phyloP scores from a whole-genome alignment of 1,140 invertebrate species.

The Dendrolimus punctatus region DNA sequence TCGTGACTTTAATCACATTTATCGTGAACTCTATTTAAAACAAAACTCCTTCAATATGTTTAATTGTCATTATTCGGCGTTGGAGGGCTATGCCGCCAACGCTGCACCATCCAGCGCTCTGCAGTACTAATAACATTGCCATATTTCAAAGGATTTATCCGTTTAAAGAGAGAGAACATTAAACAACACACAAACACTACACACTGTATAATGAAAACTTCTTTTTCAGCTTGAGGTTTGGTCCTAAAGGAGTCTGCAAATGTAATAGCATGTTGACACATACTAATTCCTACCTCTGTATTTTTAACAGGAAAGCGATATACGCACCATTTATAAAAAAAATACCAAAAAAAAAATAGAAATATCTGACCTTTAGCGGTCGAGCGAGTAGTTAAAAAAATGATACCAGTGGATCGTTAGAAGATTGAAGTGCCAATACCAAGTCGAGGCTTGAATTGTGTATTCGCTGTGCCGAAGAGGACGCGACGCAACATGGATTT shows the following conservation, averaged over 20 bases:
- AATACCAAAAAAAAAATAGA: slow-evolving; percentile 21
- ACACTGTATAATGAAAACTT: slow-evolving; percentile 23
- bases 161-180: not conserved
- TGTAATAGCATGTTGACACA: slow-evolving; percentile 24
- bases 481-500: too few relatives aligned
- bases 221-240: slow-evolving; percentile 41
- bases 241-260: slow-evolving; percentile 14
- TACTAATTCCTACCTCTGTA: slow-evolving; percentile 53
- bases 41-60: too few relatives aligned
- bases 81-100: too few relatives aligned
- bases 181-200: slow-evolving; percentile 11
- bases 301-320: slow-evolving; percentile 59
- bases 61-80: too few relatives aligned
- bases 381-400: slow-evolving; percentile 20
- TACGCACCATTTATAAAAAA: slow-evolving; percentile 38
- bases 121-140: not conserved
- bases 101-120: too few relatives aligned
- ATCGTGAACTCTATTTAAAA: too few relatives aligned
- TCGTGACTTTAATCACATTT: too few relatives aligned
- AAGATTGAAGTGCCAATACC: too few relatives aligned
- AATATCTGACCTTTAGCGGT: slow-evolving; percentile 32
- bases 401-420: slow-evolving; percentile 52
- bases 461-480: too few relatives aligned
- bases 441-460: too few relatives aligned
- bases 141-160: slow-evolving; percentile 15